Conservation (phyloP, 2,797 vertebrate species). For the Microctenopoma lineatum region DNA sequence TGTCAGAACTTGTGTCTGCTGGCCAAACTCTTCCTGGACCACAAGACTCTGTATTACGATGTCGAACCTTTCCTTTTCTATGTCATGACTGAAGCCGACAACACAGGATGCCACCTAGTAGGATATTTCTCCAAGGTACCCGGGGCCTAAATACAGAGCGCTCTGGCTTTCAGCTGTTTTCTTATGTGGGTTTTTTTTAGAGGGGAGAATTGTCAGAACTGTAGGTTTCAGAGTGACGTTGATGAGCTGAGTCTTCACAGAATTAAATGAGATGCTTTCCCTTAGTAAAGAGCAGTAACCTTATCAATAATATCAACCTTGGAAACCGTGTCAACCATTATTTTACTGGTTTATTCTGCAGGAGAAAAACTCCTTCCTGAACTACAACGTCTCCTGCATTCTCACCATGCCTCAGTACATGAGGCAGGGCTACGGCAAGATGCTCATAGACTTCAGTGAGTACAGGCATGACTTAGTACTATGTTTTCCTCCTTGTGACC, state of each 20-base stretch:
- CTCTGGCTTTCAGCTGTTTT: background rate
- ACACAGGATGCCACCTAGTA: constrained; percentile 95
- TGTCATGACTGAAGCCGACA: constrained; percentile 96
- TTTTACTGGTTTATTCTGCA: constrained; percentile 48
- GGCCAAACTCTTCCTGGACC: constrained; percentile 97
- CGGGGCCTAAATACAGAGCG: background rate
- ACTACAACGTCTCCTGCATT: constrained; percentile 98
- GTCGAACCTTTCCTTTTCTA: constrained; percentile 98
- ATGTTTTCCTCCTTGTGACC: background rate
- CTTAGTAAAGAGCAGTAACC: background rate
- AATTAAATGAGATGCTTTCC: too few species aligned
- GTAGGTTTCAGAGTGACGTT: constrained; percentile 2
- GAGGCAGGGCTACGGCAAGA: constrained; percentile 96
- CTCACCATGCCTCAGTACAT: constrained; percentile 97
- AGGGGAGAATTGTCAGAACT: background rate
- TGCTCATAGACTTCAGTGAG: constrained; percentile 99
- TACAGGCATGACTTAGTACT: constrained; percentile 33
- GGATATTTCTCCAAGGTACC: constrained; percentile 96
- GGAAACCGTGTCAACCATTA: background rate
- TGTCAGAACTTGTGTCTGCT: constrained; percentile 97
- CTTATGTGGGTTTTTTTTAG: background rate
- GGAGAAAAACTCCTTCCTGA: constrained; percentile 98
- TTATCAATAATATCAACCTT: background rate
- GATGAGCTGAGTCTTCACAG: background rate
- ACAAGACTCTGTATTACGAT: constrained; percentile 97